Percentiles rank a stretch among this genome's conserved stretches.
Evolutionary conservation across 2,888 invertebrate species (phyloP).

Genomic region (Drosophila cognata): DNA sequence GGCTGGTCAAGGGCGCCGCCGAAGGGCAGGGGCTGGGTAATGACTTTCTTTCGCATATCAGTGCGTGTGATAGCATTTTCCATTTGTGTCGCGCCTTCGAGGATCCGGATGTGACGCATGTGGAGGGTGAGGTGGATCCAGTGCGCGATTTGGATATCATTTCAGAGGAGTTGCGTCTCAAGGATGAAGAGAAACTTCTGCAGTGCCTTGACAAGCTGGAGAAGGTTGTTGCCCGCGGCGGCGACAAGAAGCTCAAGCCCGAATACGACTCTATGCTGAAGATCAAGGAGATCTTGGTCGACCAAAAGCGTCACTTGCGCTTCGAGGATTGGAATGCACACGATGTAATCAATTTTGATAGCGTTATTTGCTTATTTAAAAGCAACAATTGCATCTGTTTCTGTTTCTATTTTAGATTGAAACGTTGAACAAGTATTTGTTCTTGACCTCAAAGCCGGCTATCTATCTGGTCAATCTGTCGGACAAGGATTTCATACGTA

Average conservation of each 20-base stretch:
- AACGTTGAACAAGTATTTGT: slow-evolving; percentile 97
- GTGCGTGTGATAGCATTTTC: slow-evolving; percentile 99
- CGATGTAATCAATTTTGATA: slow-evolving; percentile 88
- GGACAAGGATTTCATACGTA: slow-evolving; percentile 98
- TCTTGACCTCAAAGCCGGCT: slow-evolving; percentile 98
- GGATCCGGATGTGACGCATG: slow-evolving; percentile 98
- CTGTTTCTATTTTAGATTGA: slow-evolving; percentile 90
- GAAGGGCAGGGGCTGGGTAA: slow-evolving; percentile 97
- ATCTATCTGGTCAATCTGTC: slow-evolving; percentile 98
- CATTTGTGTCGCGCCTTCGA: slow-evolving; percentile 98
- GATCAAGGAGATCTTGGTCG: slow-evolving; percentile 92
- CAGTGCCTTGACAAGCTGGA: slow-evolving; percentile 94
- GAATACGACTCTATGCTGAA: slow-evolving; percentile 96
- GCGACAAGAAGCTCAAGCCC: slow-evolving; percentile 97
- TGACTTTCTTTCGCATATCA: slow-evolving; percentile 99
- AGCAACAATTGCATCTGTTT: background rate
- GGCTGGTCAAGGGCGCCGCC: slow-evolving; percentile 98
- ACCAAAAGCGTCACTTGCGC: slow-evolving; percentile 96
- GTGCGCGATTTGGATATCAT: slow-evolving; percentile 98
- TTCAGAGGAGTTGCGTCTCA: slow-evolving; percentile 96
- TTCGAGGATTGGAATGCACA: slow-evolving; percentile 96
- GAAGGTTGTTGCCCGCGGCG: slow-evolving; percentile 91
- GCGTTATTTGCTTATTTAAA: background rate
- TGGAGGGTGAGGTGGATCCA: slow-evolving; percentile 99
- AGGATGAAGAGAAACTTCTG: slow-evolving; percentile 95